Evolutionary conservation across 2,113 vertebrate species (phyloP).

Genomic region (Trogon surrucura): DNA sequence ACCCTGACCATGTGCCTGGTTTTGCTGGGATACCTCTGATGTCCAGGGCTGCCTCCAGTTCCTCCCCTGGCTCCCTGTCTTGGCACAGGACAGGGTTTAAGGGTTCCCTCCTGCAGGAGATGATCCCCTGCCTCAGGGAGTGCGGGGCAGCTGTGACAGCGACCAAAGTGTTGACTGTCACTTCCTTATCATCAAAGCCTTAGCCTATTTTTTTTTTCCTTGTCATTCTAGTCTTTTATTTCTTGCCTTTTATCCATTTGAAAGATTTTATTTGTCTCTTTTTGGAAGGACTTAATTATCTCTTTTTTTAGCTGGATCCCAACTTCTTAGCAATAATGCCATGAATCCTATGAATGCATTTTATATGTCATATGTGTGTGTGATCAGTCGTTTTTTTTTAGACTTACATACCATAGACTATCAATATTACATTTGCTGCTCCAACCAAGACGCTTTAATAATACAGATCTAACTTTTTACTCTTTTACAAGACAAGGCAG

Average conservation of each 20-base stretch:
- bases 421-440: conserved; percentile 57
- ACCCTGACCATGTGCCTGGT: fast-evolving
- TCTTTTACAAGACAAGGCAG: conserved; percentile 62
- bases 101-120: neutral
- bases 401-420: conserved; percentile 18
- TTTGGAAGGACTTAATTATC: neutral
- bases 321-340: neutral
- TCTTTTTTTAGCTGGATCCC: neutral
- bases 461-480: conserved; percentile 46
- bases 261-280: conserved; percentile 13
- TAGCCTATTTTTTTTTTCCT: neutral
- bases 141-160: neutral
- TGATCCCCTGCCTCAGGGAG: neutral
- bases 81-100: neutral
- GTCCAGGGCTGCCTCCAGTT: no score
- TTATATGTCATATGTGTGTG: neutral
- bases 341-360: neutral
- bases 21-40: neutral
- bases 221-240: neutral
- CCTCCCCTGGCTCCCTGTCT: neutral
- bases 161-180: neutral
- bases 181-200: neutral
- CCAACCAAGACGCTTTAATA: conserved; percentile 33
- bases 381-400: conserved; percentile 7
- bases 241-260: neutral